Evolutionary conservation across 92 coral and sea anemone species (phyloP).

Genomic region (Actinernus sp.): DNA sequence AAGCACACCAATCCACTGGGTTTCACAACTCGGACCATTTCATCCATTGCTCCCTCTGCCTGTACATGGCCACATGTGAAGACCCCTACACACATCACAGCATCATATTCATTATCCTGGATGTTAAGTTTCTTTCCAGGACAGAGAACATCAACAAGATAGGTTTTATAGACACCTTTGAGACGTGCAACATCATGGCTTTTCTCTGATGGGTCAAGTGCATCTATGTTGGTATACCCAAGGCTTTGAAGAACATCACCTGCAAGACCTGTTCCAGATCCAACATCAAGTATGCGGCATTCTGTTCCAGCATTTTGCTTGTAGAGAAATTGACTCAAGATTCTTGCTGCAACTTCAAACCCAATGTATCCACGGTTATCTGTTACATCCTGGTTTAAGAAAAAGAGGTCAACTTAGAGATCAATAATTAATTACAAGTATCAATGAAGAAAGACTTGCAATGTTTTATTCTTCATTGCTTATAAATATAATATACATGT

Average conservation of each 20-base stretch:
- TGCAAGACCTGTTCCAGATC: conserved; percentile 92
- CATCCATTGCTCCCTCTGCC: conserved; percentile 95
- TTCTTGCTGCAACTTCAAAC: conserved; percentile 69
- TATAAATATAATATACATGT: too few relatives aligned
- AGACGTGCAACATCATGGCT: conserved; percentile 71
- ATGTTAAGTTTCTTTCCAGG: conserved; percentile 47
- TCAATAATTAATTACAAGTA: too few relatives aligned
- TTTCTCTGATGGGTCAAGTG: conserved; percentile 77
- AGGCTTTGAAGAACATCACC: conserved; percentile 71
- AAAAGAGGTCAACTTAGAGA: not conserved
- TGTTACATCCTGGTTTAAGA: conserved; percentile 59
- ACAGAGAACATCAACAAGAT: conserved; percentile 44
- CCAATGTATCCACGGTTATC: conserved; percentile 77
- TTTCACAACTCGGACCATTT: conserved; percentile 89
- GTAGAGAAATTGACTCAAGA: conserved; percentile 59
- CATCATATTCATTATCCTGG: conserved; percentile 72
- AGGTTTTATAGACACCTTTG: conserved; percentile 71
- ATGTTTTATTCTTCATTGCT: too few relatives aligned
- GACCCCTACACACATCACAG: conserved; percentile 83
- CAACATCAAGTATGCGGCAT: conserved; percentile 84
- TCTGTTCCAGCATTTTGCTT: conserved; percentile 37
- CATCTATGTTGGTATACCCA: conserved; percentile 81
- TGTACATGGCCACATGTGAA: conserved; percentile 81
- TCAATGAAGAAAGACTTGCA: too few relatives aligned
- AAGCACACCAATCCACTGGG: conserved; percentile 92